A percentile compares a stretch with the other conserved stretches of the same genome.
Conservation (phyloP, 2,113 vertebrate species). For the Callipepla californica region DNA sequence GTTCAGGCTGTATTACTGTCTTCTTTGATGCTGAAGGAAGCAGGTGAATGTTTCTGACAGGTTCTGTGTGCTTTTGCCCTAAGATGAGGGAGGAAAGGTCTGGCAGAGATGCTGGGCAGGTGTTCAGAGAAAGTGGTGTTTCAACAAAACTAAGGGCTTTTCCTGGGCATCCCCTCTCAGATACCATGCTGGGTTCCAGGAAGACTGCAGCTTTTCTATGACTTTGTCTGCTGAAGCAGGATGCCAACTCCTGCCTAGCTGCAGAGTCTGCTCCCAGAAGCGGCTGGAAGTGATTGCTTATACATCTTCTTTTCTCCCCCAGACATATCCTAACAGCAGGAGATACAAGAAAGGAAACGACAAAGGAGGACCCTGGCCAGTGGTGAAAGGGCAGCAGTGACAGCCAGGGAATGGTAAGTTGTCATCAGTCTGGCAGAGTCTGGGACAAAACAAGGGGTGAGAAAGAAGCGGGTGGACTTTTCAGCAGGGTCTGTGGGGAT, state of each 20-base stretch:
- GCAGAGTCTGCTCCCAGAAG: neutral
- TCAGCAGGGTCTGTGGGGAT: too few species aligned
- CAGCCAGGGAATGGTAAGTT: conserved; percentile 67
- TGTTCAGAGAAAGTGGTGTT: neutral
- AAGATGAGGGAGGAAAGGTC: neutral
- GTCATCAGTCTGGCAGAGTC: neutral
- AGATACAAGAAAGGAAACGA: neutral
- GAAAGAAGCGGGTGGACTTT: too few species aligned
- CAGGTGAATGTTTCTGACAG: neutral
- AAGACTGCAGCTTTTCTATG: neutral
- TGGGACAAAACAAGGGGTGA: neutral
- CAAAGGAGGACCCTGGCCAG: neutral
- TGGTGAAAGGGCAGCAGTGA: neutral
- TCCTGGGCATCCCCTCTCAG: neutral
- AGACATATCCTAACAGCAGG: conserved; percentile 30
- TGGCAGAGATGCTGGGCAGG: neutral
- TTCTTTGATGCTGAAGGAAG: neutral
- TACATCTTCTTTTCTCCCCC: neutral
- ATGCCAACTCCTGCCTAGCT: neutral
- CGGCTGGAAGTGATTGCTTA: neutral
- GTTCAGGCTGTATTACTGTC: neutral
- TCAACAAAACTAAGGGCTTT: neutral
- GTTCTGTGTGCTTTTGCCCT: neutral
- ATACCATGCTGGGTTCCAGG: neutral
- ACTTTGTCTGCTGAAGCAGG: neutral